Evolutionary conservation across 2,797 vertebrate genomes (phyloP).

Genomic region (Chloroceryle amazona): DNA sequence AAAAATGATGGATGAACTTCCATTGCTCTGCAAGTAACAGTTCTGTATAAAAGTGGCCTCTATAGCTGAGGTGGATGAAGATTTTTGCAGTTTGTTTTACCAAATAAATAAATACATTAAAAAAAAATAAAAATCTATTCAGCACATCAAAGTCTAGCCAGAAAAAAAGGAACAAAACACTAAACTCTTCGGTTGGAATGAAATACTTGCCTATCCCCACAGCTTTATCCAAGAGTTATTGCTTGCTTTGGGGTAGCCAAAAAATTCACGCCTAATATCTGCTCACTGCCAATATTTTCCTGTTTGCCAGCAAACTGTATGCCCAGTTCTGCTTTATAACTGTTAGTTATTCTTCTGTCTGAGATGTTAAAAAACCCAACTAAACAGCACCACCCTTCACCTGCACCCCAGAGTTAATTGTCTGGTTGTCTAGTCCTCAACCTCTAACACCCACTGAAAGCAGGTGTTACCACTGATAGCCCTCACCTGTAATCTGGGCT

Average conservation of each 20-base stretch:
- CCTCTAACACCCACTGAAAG: not conserved
- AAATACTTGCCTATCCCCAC: not conserved
- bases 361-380: not conserved
- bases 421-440: not conserved
- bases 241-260: not conserved
- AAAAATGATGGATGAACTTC: not conserved
- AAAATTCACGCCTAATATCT: not conserved
- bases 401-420: not conserved
- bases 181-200: not conserved
- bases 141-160: not conserved
- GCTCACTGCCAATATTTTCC: not conserved
- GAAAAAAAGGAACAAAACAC: not conserved
- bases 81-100: not conserved
- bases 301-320: not conserved
- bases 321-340: not conserved
- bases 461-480: not conserved
- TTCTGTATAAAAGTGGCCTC: not conserved
- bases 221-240: not conserved
- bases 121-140: fast-evolving
- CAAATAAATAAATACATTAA: not conserved
- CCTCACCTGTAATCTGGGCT: not conserved
- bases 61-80: not conserved
- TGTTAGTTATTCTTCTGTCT: not conserved
- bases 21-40: not conserved
- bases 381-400: not conserved